phyloP scores from a whole-genome alignment of 2,888 invertebrate genomes.

The Yponomeuta malinellus region DNA sequence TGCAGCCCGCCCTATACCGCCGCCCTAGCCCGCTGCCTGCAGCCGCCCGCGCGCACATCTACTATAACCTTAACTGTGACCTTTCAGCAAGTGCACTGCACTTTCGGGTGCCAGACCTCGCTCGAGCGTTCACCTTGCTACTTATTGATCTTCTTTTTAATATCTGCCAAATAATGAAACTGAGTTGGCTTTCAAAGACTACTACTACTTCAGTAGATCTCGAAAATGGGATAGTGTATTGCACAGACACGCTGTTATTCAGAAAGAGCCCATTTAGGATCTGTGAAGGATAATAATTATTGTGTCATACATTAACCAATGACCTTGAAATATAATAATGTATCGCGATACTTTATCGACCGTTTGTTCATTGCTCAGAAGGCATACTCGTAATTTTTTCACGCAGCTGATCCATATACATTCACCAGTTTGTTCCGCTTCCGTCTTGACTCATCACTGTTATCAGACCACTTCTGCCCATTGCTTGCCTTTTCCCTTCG shows the following conservation, averaged over 20 bases:
- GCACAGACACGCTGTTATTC: too few species aligned
- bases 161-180: neutral
- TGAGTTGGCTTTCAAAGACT: neutral
- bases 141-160: constrained; percentile 8
- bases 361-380: too few species aligned
- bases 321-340: too few species aligned
- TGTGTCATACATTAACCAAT: too few species aligned
- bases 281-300: too few species aligned
- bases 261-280: too few species aligned
- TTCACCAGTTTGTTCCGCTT: neutral
- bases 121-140: constrained; percentile 13
- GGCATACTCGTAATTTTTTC: too few species aligned
- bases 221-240: too few species aligned
- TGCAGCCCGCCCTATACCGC: constrained; percentile 26
- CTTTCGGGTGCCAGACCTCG: constrained; percentile 27
- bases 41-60: constrained; percentile 44
- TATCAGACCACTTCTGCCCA: too few species aligned
- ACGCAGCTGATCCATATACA: neutral
- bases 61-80: constrained; percentile 73
- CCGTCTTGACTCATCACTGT: neutral
- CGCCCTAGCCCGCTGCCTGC: constrained; percentile 36
- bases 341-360: too few species aligned
- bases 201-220: neutral
- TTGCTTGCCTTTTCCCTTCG: too few species aligned
- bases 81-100: constrained; percentile 66